Evolutionary conservation across 2,797 vertebrate genomes (phyloP).

Genomic region (Miichthys miiuy): DNA sequence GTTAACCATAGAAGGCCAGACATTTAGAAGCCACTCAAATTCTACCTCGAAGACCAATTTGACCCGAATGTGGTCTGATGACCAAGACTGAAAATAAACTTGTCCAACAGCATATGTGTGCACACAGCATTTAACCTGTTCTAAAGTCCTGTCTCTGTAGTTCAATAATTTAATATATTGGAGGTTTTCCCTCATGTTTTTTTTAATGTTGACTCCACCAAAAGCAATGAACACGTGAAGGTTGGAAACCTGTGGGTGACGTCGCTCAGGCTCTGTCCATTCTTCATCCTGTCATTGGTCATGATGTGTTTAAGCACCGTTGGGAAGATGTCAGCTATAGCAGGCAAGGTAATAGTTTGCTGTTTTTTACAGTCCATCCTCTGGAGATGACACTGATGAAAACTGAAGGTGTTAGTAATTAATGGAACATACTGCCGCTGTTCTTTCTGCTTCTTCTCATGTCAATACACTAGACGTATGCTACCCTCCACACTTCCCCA

Average conservation of each 20-base stretch:
- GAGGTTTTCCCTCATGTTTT: not conserved
- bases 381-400: conserved; percentile 15
- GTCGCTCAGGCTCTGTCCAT: no score
- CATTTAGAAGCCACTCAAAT: not conserved
- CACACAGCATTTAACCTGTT: not conserved
- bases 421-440: not conserved
- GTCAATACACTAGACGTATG: no score
- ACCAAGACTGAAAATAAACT: conserved; percentile 24
- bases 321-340: not conserved
- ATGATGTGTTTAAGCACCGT: not conserved
- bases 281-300: no score
- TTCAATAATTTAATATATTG: not conserved
- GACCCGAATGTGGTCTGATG: conserved; percentile 23
- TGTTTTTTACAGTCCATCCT: not conserved
- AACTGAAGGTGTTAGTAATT: conserved; percentile 12
- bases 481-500: not conserved
- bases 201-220: not conserved
- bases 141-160: not conserved
- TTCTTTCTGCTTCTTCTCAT: not conserved
- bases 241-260: not conserved
- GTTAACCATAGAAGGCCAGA: conserved; percentile 1
- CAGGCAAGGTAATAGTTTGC: not conserved
- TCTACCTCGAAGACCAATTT: not conserved
- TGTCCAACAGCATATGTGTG: not conserved
- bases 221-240: not conserved